phyloP scores from a whole-genome alignment of 2,888 invertebrate species.

The Odontocerum albicorne region DNA sequence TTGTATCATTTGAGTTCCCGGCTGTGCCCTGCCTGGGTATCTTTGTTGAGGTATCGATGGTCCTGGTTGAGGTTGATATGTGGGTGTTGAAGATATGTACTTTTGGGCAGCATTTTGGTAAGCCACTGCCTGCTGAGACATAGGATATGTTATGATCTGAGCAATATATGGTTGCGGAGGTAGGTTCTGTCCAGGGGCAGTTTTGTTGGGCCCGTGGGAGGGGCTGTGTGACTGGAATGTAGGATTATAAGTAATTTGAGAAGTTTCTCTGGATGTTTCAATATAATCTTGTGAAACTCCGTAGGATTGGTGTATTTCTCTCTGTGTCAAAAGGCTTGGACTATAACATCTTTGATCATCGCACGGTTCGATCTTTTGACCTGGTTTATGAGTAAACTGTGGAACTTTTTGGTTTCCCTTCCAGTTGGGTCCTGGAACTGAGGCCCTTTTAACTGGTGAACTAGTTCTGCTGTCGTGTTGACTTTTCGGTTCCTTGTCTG shows the following conservation, averaged over 20 bases:
- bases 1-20: slow-evolving; percentile 40
- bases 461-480: slow-evolving; percentile 47
- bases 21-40: slow-evolving; percentile 31
- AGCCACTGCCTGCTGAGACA: slow-evolving; percentile 51
- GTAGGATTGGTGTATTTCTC: slow-evolving; percentile 43
- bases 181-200: slow-evolving; percentile 7
- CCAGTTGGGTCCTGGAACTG: slow-evolving; percentile 53
- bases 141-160: slow-evolving; percentile 54
- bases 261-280: slow-evolving; percentile 47
- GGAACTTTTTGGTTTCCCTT: slow-evolving; percentile 49
- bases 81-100: slow-evolving; percentile 54
- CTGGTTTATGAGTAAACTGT: slow-evolving; percentile 44
- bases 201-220: slow-evolving; percentile 47
- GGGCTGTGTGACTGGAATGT: slow-evolving; percentile 59
- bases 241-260: slow-evolving; percentile 55
- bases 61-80: slow-evolving; percentile 47
- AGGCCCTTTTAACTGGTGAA: slow-evolving; percentile 53
- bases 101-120: slow-evolving; percentile 51
- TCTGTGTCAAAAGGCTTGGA: slow-evolving; percentile 38
- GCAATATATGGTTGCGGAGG: slow-evolving; percentile 54
- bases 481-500: slow-evolving; percentile 22
- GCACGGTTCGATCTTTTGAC: slow-evolving; percentile 39
- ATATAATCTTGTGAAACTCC: slow-evolving; percentile 33
- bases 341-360: slow-evolving; percentile 48
- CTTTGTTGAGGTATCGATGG: slow-evolving; percentile 14